Evolutionary conservation across 2,888 invertebrate genomes (phyloP), one percentile per base, ranked within the genome.

Genomic region (Drosophila emarginata): DNA sequence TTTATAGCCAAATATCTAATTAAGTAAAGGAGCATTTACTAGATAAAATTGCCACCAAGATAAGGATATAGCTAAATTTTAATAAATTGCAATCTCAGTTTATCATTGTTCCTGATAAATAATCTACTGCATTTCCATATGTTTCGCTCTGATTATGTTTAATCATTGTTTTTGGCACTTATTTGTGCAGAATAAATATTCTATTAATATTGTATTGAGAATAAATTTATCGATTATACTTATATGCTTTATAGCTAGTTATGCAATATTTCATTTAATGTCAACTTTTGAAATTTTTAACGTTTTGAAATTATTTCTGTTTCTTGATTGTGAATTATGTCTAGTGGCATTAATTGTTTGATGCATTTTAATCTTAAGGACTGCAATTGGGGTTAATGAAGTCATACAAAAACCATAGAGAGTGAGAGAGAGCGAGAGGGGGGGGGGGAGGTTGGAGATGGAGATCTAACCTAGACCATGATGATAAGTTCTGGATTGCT

Each of bases 361-460:
- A 36, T 4, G 57, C 39, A n/a, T 57, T n/a, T 37, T 39, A 28
- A 14, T 36, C 54, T 54, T 54, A 54, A 54, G 54, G 18, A 36
- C 32, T 54, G 54, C 54, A 54, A 54, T 54, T 54, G 54, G 54
- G 54, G 54, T 54, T 54, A 54, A 54, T 54, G 54, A 54, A 36
- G 54, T 36, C 18, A 12, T 36, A 36, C 54, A 54, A 18, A 54
- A 5, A 5, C 2, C 1, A 28, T 6, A 28, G 28, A 28, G 5
- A 28, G n/a, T 4, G 18, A 11, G 4, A 45, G 18, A 2, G 40
- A 15, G 40, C 1, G 21, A 45, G 45, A 32, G 14, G 14, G 11
- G 21, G 1, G 40, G 9, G 40, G 3, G 45, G 21, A 14, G 1
- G 40, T 9, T 15, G 3, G 45, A 11, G 21, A 21, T 18, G 12